Evolutionary conservation across 2,888 invertebrate species (phyloP).

Genomic region (Drosophila nr. fundita): DNA sequence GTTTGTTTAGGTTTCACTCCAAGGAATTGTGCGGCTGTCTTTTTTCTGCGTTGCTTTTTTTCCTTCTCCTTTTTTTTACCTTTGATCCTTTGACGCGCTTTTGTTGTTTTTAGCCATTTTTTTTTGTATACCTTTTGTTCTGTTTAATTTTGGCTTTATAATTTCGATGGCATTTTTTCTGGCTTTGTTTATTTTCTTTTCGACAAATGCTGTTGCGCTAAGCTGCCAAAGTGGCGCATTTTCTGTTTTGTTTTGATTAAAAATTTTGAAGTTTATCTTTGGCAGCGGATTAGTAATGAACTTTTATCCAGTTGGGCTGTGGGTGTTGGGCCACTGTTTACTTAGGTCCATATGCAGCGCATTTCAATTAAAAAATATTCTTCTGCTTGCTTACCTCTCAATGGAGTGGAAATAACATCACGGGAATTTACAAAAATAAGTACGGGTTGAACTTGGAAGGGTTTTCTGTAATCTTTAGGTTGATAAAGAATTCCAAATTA

Average conservation of each 20-base stretch:
- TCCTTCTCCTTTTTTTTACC: slow-evolving; percentile 48
- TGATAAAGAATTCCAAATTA: neutral
- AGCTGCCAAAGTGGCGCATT: slow-evolving; percentile 79
- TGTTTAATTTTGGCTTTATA: slow-evolving; percentile 73
- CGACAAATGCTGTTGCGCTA: slow-evolving; percentile 57
- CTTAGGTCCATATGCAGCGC: slow-evolving; percentile 67
- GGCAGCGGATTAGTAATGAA: slow-evolving; percentile 78
- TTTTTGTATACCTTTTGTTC: slow-evolving; percentile 40
- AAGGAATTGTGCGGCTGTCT: slow-evolving; percentile 55
- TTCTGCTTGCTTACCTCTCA: slow-evolving; percentile 36
- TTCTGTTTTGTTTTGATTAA: slow-evolving; percentile 73
- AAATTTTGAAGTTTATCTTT: slow-evolving; percentile 79
- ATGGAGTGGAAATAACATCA: slow-evolving; percentile 27
- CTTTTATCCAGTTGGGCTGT: slow-evolving; percentile 41
- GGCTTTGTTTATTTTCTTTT: slow-evolving; percentile 73
- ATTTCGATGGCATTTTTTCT: slow-evolving; percentile 57
- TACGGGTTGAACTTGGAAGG: no score
- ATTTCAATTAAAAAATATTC: slow-evolving; percentile 73
- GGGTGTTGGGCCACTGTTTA: slow-evolving; percentile 58
- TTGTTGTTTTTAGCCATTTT: slow-evolving; percentile 50
- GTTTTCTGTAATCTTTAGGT: neutral
- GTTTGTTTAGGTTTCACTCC: slow-evolving; percentile 72
- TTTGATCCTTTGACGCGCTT: slow-evolving; percentile 81
- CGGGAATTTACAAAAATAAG: neutral
- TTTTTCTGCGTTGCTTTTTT: slow-evolving; percentile 27